These are phyloP conservation scores for Rhyzopertha dominica DNA, from an alignment of 1,140 invertebrate genomes.

Conservation along the genomic window DNA sequence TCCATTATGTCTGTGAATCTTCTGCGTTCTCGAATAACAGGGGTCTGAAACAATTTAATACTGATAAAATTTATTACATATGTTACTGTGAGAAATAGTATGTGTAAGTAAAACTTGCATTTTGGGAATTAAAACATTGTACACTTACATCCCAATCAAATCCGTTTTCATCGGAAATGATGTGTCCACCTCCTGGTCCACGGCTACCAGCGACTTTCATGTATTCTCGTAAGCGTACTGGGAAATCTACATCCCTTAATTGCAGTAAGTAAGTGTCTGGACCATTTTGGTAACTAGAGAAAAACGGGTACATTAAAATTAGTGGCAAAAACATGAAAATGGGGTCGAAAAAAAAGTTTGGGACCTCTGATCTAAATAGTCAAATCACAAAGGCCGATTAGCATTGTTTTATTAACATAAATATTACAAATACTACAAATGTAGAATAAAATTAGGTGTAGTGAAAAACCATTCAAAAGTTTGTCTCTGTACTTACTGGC, in stretches of 20 bases:
- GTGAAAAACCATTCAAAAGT: too few relatives aligned
- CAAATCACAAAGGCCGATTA: too few relatives aligned
- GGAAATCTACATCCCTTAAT: conserved; percentile 87
- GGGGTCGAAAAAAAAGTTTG: too few relatives aligned
- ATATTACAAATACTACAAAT: too few relatives aligned
- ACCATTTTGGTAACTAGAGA: conserved; percentile 83
- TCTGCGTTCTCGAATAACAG: conserved; percentile 81
- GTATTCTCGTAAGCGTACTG: conserved; percentile 82
- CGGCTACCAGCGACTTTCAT: conserved; percentile 82
- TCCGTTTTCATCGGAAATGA: conserved; percentile 60
- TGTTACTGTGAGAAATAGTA: neutral
- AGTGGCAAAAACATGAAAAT: too few relatives aligned
- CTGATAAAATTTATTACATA: neutral
- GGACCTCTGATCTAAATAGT: too few relatives aligned
- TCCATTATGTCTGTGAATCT: conserved; percentile 94
- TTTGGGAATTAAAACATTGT: neutral
- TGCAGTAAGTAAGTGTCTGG: conserved; percentile 94
- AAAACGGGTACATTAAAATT: too few relatives aligned
- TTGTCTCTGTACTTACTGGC: conserved; percentile 64
- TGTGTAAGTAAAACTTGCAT: too few relatives aligned
- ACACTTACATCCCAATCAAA: conserved; percentile 69
- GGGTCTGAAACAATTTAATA: conserved; percentile 55
- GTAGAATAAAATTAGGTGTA: too few relatives aligned
- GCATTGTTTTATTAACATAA: too few relatives aligned
- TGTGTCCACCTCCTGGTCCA: conserved; percentile 61